Base-by-base conservation (phyloP, 2,113 vertebrate genomes). In the Pteropus alecto region DNA sequence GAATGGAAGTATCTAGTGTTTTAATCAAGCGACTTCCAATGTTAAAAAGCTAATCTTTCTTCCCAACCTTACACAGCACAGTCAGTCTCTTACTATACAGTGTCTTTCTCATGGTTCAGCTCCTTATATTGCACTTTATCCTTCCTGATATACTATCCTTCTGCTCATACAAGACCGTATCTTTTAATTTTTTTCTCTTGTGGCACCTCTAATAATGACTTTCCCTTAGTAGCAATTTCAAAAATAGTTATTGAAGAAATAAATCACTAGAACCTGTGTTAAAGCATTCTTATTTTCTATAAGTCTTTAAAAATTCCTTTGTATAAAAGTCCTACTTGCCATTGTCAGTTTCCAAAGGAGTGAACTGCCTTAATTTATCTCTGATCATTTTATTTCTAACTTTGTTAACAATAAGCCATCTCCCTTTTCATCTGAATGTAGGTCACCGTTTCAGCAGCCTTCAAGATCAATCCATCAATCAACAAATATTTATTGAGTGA, bases 401-500 rank as follows among this genome's bases (percentile, higher is more conserved):
- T 3, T 77, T 71, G 46, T 51, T 60, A 90, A 92, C 33, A 89
- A 87, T 77, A 67, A 92, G 65, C 51, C 77, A 19, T 60, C 15
- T 86, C 48, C 19, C 16, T 68, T 96, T 87, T 92, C 79, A 76
- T 68, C 58, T 97, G 38, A 90, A 87, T 95, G 61, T 79, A 91
- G 78, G 58, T 90, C 87, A 95, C 19, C 12, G 1, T 96, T 87
- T 74, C 19, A 81, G 63, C 58, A 93, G 54, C 65, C 84, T 90
- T 93, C 92, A 97, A 76, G 26, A 92, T 67, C 94, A 96, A 79
- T 58, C 38, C 24, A 81, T 93, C 70, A 85, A 51, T 58, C 87
- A 87, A 77, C 73, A 95, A 87, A 94, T 95, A 86, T 74, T 86
- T 92, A 93, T 18, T 81, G 63, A 96, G 68, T 70, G 68, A 91